Evolutionary conservation across 1,140 invertebrate genomes (phyloP).

Genomic region (Drosophila sp.): DNA sequence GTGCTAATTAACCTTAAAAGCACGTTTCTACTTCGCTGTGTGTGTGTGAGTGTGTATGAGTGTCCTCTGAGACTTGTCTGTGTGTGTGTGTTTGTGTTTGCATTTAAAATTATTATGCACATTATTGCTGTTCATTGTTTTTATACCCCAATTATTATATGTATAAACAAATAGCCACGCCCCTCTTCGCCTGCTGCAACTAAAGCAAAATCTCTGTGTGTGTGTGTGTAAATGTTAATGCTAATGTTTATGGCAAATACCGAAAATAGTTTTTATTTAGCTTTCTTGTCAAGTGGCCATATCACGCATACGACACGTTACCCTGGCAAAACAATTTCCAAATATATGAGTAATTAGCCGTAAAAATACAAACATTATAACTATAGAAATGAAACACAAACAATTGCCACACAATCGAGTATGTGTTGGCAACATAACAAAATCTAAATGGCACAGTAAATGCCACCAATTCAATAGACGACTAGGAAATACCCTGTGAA

Average conservation of each 20-base stretch:
- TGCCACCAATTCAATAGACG: neutral
- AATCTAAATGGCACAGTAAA: constrained; percentile 27
- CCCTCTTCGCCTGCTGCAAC: constrained; percentile 32
- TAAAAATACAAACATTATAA: constrained; percentile 68
- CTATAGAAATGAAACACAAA: constrained; percentile 63
- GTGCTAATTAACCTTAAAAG: constrained; percentile 81
- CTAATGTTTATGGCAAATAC: constrained; percentile 37
- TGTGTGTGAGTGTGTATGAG: constrained; percentile 13
- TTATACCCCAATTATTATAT: constrained; percentile 72
- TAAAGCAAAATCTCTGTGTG: constrained; percentile 7
- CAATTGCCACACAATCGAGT: constrained; percentile 51
- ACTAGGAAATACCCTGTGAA: constrained; percentile 21
- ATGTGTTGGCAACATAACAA: constrained; percentile 42
- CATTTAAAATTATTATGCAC: constrained; percentile 80
- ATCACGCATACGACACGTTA: constrained; percentile 70
- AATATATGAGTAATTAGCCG: constrained; percentile 70
- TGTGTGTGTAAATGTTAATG: constrained; percentile 21
- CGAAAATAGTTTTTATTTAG: constrained; percentile 60
- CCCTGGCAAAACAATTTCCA: constrained; percentile 23
- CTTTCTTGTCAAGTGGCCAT: constrained; percentile 60
- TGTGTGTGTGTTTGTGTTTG: constrained; percentile 29
- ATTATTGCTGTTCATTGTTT: constrained; percentile 78
- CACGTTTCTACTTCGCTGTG: constrained; percentile 44
- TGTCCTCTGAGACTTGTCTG: neutral
- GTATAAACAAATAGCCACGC: constrained; percentile 16